Evolutionary conservation across 2,888 invertebrate species (phyloP).

Genomic region (Andrena praecox): DNA sequence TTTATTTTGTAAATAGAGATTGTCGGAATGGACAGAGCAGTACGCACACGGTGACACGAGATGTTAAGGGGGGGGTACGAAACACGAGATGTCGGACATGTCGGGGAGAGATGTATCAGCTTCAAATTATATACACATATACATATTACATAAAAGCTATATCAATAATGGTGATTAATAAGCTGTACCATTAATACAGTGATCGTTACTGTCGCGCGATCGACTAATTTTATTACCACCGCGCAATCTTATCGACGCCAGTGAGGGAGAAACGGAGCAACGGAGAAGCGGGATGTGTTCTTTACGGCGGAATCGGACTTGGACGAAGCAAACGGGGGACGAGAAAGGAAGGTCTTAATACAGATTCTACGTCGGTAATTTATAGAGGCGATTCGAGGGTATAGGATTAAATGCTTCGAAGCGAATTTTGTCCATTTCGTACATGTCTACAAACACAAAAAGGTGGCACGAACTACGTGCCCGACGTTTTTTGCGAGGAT

Average conservation of each 20-base stretch:
- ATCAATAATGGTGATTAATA: conserved; percentile 62
- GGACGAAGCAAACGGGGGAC: conserved; percentile 25
- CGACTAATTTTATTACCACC: conserved; percentile 65
- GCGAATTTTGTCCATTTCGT: conserved; percentile 50
- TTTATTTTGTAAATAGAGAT: conserved; percentile 61
- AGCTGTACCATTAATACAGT: conserved; percentile 56
- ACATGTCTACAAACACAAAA: conserved; percentile 42
- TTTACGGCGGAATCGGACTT: conserved; percentile 52
- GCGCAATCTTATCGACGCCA: conserved; percentile 52
- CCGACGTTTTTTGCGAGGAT: conserved; percentile 37
- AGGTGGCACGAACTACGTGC: neutral
- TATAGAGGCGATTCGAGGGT: conserved; percentile 43
- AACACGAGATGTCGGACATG: conserved; percentile 43
- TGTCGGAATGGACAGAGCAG: conserved; percentile 29
- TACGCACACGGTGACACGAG: conserved; percentile 50
- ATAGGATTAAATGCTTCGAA: conserved; percentile 38
- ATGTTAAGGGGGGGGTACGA: conserved; percentile 17
- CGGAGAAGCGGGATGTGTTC: conserved; percentile 54
- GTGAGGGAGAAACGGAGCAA: conserved; percentile 14
- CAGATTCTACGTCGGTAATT: conserved; percentile 48
- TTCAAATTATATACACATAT: conserved; percentile 63
- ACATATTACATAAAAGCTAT: conserved; percentile 50
- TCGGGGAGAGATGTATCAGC: conserved; percentile 59
- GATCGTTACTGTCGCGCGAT: conserved; percentile 47
- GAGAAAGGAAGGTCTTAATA: conserved; percentile 20